A percentile compares a stretch with the other conserved stretches of the same genome.
These are phyloP conservation scores for Coracias cyanogaster DNA, from an alignment of 2,797 vertebrate species.

Conservation along the genomic window DNA sequence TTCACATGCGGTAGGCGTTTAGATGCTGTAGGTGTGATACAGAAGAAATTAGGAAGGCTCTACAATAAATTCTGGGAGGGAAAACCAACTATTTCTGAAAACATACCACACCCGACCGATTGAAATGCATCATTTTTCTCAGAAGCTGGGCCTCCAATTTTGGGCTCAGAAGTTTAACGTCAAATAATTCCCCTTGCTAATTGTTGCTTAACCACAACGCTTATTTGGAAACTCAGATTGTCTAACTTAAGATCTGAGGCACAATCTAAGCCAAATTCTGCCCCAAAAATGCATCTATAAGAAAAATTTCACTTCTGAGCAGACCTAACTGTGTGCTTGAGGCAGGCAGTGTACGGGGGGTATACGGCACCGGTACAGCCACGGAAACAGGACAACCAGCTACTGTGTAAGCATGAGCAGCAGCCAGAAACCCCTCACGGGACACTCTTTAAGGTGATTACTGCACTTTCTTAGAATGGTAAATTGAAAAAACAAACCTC, in stretches of 20 bases:
- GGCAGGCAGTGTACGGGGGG: neutral
- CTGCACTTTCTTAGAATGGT: neutral
- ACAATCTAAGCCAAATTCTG: neutral
- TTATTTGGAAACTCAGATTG: neutral
- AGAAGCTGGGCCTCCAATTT: neutral
- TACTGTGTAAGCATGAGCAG: neutral
- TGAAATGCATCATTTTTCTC: neutral
- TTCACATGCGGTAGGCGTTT: no score
- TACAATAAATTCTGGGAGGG: neutral
- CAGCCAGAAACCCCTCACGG: neutral
- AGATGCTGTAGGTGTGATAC: neutral
- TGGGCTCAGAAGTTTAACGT: neutral
- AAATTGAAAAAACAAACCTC: neutral
- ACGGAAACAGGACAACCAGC: neutral
- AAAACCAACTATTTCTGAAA: neutral
- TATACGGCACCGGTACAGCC: neutral
- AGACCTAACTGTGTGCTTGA: neutral
- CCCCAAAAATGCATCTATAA: neutral
- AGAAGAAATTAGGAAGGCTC: neutral
- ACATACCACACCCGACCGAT: neutral
- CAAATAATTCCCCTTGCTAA: neutral
- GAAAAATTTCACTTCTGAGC: neutral
- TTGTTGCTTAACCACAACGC: neutral
- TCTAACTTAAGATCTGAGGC: neutral
- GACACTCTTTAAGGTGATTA: neutral